Conservation (phyloP, 2,113 vertebrate genomes). For the Numenius arquata region DNA sequence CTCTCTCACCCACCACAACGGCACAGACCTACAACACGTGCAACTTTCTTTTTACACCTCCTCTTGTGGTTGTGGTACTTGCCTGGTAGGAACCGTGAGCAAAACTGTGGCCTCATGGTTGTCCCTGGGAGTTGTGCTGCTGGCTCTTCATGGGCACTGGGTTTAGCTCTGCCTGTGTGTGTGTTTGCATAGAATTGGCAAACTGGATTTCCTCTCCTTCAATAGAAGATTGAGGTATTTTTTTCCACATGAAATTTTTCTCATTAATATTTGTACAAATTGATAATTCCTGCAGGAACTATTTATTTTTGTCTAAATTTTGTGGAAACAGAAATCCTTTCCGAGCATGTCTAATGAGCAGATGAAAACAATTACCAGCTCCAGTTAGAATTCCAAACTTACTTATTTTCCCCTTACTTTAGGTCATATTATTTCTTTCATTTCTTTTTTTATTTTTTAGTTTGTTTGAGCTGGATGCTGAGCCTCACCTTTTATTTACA, state of each 20-base stretch:
- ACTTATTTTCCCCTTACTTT: neutral
- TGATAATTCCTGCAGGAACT: neutral
- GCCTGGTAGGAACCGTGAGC: neutral
- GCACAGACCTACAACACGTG: accelerated
- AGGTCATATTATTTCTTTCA: neutral
- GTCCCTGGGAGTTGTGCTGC: neutral
- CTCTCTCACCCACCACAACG: accelerated
- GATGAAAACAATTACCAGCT: neutral
- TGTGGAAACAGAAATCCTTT: neutral
- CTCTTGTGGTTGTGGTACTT: neutral
- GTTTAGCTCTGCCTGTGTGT: neutral
- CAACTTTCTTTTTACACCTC: neutral
- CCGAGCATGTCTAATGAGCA: neutral
- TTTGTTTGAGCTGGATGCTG: neutral
- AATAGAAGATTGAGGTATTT: neutral
- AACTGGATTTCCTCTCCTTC: neutral
- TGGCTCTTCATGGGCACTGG: neutral
- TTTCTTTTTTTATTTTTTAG: neutral
- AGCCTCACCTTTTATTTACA: neutral
- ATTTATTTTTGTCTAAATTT: neutral
- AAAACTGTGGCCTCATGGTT: neutral
- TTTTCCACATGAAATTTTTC: neutral
- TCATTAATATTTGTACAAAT: neutral
- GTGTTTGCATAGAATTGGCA: neutral
- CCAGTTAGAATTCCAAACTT: neutral